Evolutionary conservation across 2,888 invertebrate species (phyloP).

Genomic region (Eupithecia vulgata): DNA sequence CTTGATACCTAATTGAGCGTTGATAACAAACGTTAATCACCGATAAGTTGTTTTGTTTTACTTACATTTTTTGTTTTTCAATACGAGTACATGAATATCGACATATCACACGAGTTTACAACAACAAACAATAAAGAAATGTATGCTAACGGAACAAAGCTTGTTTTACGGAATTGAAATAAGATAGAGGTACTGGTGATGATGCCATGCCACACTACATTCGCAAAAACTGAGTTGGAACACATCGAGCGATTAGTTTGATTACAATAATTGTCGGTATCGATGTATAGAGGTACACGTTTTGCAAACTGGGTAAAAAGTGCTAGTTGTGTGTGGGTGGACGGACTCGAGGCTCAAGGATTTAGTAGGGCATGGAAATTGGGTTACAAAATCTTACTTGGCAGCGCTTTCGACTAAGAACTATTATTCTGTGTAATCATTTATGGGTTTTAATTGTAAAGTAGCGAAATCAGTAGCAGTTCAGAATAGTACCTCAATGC

Average conservation of each 20-base stretch:
- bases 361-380: neutral
- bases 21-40: conserved; percentile 13
- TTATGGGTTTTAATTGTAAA: neutral
- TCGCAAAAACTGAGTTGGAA: conserved; percentile 43
- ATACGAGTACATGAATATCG: neutral
- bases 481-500: neutral
- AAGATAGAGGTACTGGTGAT: neutral
- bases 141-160: neutral
- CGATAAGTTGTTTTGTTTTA: conserved; percentile 1
- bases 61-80: neutral
- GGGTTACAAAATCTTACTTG: neutral
- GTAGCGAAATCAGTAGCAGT: neutral
- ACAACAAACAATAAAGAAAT: neutral
- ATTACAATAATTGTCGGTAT: conserved; percentile 59
- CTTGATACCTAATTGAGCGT: neutral
- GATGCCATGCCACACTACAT: conserved; percentile 20
- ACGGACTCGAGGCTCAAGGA: conserved; percentile 38
- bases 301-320: conserved; percentile 45
- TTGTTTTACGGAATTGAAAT: neutral
- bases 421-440: neutral
- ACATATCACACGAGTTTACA: neutral
- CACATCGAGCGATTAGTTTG: conserved; percentile 51
- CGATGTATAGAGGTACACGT: conserved; percentile 49
- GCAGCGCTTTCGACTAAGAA: neutral
- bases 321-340: conserved; percentile 41